Base-by-base conservation (phyloP, 2,797 vertebrate species). In the Pygocentrus nattereri region DNA sequence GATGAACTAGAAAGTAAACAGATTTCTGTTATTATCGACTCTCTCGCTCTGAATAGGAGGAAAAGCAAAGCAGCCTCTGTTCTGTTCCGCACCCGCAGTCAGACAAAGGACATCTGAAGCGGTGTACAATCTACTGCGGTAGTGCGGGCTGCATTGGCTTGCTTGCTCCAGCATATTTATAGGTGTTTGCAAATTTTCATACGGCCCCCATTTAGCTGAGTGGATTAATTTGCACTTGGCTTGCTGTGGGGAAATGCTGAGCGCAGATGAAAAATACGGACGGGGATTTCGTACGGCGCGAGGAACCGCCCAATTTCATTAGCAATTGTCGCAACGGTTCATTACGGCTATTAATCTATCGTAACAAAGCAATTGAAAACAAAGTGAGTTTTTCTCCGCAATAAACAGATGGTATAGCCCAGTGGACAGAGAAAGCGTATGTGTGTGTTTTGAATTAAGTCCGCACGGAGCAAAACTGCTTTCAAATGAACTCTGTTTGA, bases 231-330 rank as follows among this genome's bases (percentile, higher is more conserved):
- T 90, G 91, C 88, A 87, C 91, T 82, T 85, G 81, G 82, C 84
- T 89, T 88, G 84, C 90, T 88, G 82, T 74, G 19, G 84, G 87
- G 86, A 91, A 93, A 88, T 86, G 92, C 93, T 94, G 93, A 94
- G 89, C 82, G 64, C 8, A 78, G 82, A 80, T 84, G 59, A 86
- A 91, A 88, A 87, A 74, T 85, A 52, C 30, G 68, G 67, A 73
- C 5, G 27, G 52, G 76, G 79, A 85, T 86, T 67, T 84, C 82
- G 74, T 79, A 79, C 27, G 80, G 85, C 80, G 62, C 41, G 62
- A 80, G 82, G 85, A 85, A 73, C 61, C 83, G 79, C 80, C 87
- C 86, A 72, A 71, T 82, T 86, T 86, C 82, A 83, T 86, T 83
- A 86, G 81, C 81, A 72, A 75, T 74, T 74, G 79, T 80, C 58